These are phyloP conservation scores for Chouioia cunea DNA, from an alignment of 2,888 invertebrate genomes.

Conservation along the genomic window DNA sequence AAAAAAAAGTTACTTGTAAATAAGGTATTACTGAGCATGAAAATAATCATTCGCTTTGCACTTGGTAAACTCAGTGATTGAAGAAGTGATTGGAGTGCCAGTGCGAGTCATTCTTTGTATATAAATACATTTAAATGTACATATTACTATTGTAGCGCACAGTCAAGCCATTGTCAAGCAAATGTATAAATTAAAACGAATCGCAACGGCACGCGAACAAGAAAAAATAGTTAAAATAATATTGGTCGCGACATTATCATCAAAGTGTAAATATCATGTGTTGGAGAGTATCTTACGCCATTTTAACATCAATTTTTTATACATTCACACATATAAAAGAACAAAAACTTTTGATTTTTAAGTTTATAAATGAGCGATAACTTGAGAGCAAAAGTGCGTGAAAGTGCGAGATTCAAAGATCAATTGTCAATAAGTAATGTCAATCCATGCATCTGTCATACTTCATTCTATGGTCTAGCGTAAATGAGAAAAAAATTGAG, in stretches of 20 bases:
- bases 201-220: conserved; percentile 16
- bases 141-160: conserved; percentile 62
- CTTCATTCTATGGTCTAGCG: conserved; percentile 37
- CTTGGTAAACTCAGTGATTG: conserved; percentile 62
- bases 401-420: conserved; percentile 29
- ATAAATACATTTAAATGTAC: conserved; percentile 67
- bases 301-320: conserved; percentile 48
- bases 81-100: conserved; percentile 61
- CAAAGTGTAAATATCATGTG: conserved; percentile 38
- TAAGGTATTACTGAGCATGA: conserved; percentile 62
- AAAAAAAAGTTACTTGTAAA: conserved; percentile 64
- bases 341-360: conserved; percentile 35
- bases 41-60: conserved; percentile 58
- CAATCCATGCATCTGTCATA: conserved; percentile 40
- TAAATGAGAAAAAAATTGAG: conserved; percentile 32
- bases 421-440: conserved; percentile 47
- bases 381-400: conserved; percentile 9
- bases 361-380: conserved; percentile 25
- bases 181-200: conserved; percentile 17
- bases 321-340: conserved; percentile 35
- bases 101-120: conserved; percentile 68
- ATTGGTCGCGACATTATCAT: conserved; percentile 39
- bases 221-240: conserved; percentile 28
- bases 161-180: conserved; percentile 62
- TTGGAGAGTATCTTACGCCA: conserved; percentile 34